These are phyloP conservation scores for Drosophila nr. perissopoda DNA, from an alignment of 2,888 invertebrate genomes.

Conservation along the genomic window DNA sequence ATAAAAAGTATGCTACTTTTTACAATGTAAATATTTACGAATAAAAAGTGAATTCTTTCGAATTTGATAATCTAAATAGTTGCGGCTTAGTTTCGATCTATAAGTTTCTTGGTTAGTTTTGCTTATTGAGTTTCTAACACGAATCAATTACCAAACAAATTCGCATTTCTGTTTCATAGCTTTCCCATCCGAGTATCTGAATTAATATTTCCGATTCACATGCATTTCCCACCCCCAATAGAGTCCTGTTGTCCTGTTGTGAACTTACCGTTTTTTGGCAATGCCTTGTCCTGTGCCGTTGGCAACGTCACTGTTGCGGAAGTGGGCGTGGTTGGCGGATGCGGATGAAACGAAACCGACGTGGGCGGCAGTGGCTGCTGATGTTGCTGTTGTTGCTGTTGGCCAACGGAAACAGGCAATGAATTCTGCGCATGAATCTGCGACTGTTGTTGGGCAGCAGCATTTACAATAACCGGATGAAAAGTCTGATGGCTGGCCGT, in stretches of 20 bases:
- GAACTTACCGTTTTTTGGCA: slow-evolving; percentile 85
- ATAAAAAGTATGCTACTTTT: neutral
- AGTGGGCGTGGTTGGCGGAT: slow-evolving; percentile 75
- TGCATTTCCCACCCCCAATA: neutral
- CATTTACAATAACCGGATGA: slow-evolving; percentile 92
- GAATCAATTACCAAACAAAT: neutral
- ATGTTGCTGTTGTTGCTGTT: slow-evolving; percentile 73
- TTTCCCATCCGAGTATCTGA: neutral
- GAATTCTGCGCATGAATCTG: slow-evolving; percentile 78
- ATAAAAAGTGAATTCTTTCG: neutral
- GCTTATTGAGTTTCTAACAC: neutral
- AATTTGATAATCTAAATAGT: neutral
- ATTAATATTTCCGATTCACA: slow-evolving; percentile 9
- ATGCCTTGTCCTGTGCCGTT: slow-evolving; percentile 84
- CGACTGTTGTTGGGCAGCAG: slow-evolving; percentile 92
- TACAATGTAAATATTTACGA: neutral
- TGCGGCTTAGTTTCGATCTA: neutral
- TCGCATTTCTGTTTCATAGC: neutral
- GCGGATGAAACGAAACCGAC: slow-evolving; percentile 70
- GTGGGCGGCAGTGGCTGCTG: slow-evolving; percentile 72
- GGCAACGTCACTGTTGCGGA: slow-evolving; percentile 66
- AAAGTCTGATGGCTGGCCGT: slow-evolving; percentile 78
- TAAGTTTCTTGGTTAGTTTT: neutral
- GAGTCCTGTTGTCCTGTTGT: neutral
- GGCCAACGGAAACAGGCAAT: slow-evolving; percentile 59